phyloP scores from a whole-genome alignment of 1,140 invertebrate species.

The Macrosteles quadrilineatus region DNA sequence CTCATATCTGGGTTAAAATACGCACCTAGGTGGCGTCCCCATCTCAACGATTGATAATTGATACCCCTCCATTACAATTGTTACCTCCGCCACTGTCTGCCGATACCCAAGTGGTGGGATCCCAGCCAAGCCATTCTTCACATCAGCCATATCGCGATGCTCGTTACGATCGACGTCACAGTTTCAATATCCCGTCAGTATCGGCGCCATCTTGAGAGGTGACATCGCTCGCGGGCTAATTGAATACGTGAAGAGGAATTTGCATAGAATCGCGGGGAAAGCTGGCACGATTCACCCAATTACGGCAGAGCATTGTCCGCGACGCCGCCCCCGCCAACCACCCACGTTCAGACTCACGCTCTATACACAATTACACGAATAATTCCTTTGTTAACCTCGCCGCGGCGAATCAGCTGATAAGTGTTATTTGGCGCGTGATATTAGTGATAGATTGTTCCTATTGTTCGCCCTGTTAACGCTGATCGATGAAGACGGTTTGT shows the following conservation, averaged over 20 bases:
- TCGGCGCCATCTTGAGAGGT: slow-evolving; percentile 1
- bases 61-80: too few species aligned
- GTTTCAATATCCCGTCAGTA: not conserved
- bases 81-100: too few species aligned
- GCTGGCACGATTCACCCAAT: not conserved
- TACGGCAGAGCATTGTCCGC: too few species aligned
- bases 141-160: not conserved
- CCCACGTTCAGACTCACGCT: not conserved
- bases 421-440: slow-evolving; percentile 6
- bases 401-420: slow-evolving; percentile 5
- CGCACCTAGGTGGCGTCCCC: too few species aligned
- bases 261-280: slow-evolving; percentile 15
- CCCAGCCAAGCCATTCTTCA: not conserved
- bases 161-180: not conserved
- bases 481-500: too few species aligned
- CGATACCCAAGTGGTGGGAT: not conserved
- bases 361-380: slow-evolving; percentile 11
- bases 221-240: slow-evolving; percentile 3
- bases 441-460: not conserved
- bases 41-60: too few species aligned
- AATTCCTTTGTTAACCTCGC: not conserved
- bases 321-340: too few species aligned
- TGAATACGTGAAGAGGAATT: slow-evolving; percentile 18
- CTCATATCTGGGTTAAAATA: too few species aligned
- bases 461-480: too few species aligned